A percentile compares a stretch with the other conserved stretches of the same genome.
phyloP scores from a whole-genome alignment of 2,113 vertebrate genomes.

The Oryzias celebensis region DNA sequence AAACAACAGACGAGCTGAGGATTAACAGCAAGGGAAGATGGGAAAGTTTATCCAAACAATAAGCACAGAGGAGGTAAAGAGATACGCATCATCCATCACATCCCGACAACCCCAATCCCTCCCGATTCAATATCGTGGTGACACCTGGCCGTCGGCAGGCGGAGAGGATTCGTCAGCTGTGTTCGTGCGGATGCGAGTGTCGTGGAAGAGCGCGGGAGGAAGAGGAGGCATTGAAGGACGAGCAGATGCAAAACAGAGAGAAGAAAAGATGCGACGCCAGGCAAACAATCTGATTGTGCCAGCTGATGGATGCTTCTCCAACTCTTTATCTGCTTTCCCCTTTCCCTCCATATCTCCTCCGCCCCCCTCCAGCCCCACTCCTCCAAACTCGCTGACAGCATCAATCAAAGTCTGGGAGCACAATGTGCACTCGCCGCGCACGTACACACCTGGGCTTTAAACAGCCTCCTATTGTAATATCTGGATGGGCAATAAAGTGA shows the following conservation, averaged over 20 bases:
- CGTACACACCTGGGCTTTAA: neutral
- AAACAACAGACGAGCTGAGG: constrained; percentile 46
- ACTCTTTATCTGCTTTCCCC: constrained; percentile 59
- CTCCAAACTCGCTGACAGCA: constrained; percentile 63
- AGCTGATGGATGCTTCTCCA: constrained; percentile 64
- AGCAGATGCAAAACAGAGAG: constrained; percentile 38
- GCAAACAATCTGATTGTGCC: constrained; percentile 66
- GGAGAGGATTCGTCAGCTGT: constrained; percentile 22
- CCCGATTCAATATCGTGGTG: constrained; percentile 64
- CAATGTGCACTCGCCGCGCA: constrained; percentile 4
- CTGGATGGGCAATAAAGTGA: constrained; percentile 21
- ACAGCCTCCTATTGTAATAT: constrained; percentile 41
- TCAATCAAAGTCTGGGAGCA: constrained; percentile 60
- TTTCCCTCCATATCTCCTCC: constrained; percentile 40
- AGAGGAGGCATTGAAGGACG: constrained; percentile 38
- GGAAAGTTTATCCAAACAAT: constrained; percentile 32
- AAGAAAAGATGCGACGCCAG: constrained; percentile 39
- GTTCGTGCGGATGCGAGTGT: neutral
- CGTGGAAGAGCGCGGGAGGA: constrained; percentile 8
- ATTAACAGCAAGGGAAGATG: constrained; percentile 35
- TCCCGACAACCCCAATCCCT: constrained; percentile 43
- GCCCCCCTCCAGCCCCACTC: constrained; percentile 30
- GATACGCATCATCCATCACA: constrained; percentile 54
- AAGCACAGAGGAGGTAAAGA: constrained; percentile 7
- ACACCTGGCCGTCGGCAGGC: constrained; percentile 41